Percentiles rank a stretch among this genome's conserved stretches.
These are phyloP conservation scores for Geococcyx californianus DNA, from an alignment of 2,113 vertebrate species.

Conservation along the genomic window DNA sequence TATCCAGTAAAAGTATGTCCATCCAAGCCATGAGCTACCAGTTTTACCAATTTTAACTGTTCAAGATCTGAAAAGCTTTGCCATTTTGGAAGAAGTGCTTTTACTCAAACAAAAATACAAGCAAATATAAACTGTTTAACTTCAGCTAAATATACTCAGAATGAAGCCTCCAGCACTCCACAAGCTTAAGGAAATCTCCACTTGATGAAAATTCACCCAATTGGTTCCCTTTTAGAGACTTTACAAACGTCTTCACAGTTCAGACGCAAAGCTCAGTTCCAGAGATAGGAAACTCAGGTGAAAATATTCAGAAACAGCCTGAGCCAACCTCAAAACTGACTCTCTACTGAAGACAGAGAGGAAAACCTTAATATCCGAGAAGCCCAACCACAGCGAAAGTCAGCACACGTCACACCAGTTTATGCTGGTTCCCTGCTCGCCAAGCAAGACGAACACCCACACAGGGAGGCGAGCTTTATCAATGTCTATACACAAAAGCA, in stretches of 20 bases:
- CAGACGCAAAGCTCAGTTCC: background rate
- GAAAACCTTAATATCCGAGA: background rate
- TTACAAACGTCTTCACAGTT: rapidly evolving
- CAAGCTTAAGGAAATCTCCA: background rate
- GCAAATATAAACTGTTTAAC: background rate
- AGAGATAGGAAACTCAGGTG: rapidly evolving
- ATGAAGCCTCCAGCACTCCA: background rate
- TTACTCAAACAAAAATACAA: background rate
- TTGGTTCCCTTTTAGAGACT: background rate
- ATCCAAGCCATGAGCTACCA: no score
- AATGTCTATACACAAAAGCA: slow-evolving; percentile 57
- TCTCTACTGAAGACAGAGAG: background rate
- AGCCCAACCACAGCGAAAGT: no score
- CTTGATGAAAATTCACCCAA: background rate
- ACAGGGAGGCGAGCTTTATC: background rate
- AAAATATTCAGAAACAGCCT: rapidly evolving
- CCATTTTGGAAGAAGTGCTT: background rate
- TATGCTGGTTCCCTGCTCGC: rapidly evolving
- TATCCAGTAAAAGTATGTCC: no score
- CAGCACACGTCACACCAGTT: rapidly evolving
- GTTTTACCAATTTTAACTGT: no score
- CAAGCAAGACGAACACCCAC: background rate
- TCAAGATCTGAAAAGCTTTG: background rate
- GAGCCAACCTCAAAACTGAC: background rate
- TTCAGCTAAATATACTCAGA: background rate